Base-by-base conservation (phyloP, 2,888 invertebrate species). In the Macrophya annulata region DNA sequence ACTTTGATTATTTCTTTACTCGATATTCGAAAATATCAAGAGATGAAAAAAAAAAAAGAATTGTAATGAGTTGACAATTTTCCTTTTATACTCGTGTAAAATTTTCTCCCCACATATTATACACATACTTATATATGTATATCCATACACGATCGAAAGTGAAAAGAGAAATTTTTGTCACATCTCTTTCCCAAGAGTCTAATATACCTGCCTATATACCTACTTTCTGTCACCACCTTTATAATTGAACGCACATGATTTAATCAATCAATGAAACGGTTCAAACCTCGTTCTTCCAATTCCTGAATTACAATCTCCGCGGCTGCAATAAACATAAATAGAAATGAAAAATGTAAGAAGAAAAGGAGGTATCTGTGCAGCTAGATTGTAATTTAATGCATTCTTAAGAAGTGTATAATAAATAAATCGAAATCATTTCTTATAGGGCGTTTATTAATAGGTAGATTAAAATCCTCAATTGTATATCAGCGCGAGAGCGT, bases 151-250 rank as follows among this genome's bases (percentile, higher is more conserved):
- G 31, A 68, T 68, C 68, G 68, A 68, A 37, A 68, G 37, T 68
- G 37, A 31, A 68, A 68, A 68, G 68, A 68, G 68, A 68, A 68
- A 68, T 68, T 68, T 4, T 68, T 37, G 31, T 68, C 68, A 68
- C 68, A 68, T 68, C 68, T 68, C 37, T 68, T 68, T 68, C 68
- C 37, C 68, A 68, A 12, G 62, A 21, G 25, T 25, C 21, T 21
- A 62, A 62, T 62, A 62, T 62, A 25, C 62, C 21, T 62, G 48
- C 48, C 10, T 48, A 48, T 48, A 62, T 62, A 62, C n/a, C 55
- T 8, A n/a, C 62, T 62, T 62, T 62, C 62, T 62, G 62, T 62
- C 62, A 21, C 21, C 21, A 62, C 21, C 62, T 62, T 2, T 21
- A 25, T 62, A 62, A 55, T 55, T n/a, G n/a, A 2, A n/a, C 55